A percentile compares a stretch with the other conserved stretches of the same genome.
Evolutionary conservation across 2,113 vertebrate genomes (phyloP).

Genomic region (Eulemur macaco): DNA sequence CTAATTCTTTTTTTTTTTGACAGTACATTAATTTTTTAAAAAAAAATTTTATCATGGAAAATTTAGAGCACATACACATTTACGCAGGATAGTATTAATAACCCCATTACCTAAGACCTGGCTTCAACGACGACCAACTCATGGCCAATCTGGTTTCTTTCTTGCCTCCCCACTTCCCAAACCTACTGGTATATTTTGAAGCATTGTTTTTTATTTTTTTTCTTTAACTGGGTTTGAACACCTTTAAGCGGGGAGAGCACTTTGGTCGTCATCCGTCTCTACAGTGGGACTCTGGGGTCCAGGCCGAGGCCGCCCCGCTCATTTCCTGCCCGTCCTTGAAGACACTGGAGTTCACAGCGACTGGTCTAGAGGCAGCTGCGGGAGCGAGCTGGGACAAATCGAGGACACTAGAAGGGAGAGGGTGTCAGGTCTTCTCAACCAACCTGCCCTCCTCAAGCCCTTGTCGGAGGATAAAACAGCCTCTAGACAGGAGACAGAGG

Average conservation of each 20-base stretch:
- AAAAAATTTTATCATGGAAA: not conserved
- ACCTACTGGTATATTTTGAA: not conserved
- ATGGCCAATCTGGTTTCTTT: not conserved
- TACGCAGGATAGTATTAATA: not conserved
- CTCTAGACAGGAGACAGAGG: not conserved
- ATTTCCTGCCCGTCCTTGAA: not conserved
- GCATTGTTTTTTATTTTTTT: not conserved
- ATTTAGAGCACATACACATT: not conserved
- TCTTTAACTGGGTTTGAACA: not conserved
- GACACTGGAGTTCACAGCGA: not conserved
- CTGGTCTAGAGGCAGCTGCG: not conserved
- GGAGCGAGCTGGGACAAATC: not conserved
- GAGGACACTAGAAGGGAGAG: not conserved
- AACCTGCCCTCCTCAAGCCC: not conserved
- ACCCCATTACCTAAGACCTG: not conserved
- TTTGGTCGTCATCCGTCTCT: not conserved
- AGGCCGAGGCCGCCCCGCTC: not conserved
- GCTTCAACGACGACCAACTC: not conserved
- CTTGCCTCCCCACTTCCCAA: not conserved
- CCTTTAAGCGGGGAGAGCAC: not conserved
- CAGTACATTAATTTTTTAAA: not conserved
- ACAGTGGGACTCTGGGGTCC: not conserved
- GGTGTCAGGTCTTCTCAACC: not conserved
- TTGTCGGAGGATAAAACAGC: not conserved
- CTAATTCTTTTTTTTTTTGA: not conserved